Evolutionary conservation across 92 coral and sea anemone genomes (phyloP).

Genomic region (Micromussa lordhowensis): DNA sequence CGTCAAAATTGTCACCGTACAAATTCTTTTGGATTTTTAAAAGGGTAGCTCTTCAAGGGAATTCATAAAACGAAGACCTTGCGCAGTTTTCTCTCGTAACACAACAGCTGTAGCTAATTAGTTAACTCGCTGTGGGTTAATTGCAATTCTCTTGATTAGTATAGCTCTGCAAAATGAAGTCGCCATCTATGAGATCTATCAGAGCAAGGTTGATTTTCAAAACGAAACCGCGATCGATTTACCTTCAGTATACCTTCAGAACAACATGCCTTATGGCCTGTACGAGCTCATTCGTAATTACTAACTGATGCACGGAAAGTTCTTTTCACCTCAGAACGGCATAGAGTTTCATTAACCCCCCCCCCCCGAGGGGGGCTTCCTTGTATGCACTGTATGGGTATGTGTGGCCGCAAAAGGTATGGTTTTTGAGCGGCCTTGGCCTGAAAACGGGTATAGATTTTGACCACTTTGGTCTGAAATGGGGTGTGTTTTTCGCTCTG

Average conservation of each 20-base stretch:
- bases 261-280: not conserved
- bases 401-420: too few species aligned
- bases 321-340: not conserved
- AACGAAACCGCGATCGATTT: not conserved
- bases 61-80: not conserved
- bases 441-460: too few species aligned
- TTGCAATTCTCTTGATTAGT: not conserved
- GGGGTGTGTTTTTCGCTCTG: too few species aligned
- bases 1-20: not conserved
- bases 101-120: constrained; percentile 14
- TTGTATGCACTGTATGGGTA: too few species aligned
- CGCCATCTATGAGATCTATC: not conserved
- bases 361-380: too few species aligned
- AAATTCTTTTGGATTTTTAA: not conserved
- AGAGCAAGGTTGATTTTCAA: not conserved
- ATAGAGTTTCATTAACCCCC: not conserved
- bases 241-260: not conserved
- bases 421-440: too few species aligned
- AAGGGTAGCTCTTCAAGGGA: not conserved
- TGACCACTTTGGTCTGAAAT: too few species aligned
- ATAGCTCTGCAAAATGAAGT: not conserved
- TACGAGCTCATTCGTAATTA: not conserved
- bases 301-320: not conserved
- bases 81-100: not conserved
- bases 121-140: not conserved